phyloP scores from a whole-genome alignment of 2,113 vertebrate species.

The Casuarius casuarius region DNA sequence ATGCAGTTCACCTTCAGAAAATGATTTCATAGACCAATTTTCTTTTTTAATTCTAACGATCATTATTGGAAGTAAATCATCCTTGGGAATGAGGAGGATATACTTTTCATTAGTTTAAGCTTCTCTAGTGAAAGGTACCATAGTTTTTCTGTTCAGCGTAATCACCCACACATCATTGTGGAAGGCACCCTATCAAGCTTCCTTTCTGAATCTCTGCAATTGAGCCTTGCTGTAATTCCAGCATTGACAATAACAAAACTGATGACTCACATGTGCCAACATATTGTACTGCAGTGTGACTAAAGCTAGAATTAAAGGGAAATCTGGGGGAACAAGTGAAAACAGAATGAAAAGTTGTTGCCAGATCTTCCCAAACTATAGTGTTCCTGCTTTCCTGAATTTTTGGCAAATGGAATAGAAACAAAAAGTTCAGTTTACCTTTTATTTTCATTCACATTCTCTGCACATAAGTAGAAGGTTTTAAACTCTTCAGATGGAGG shows the following conservation, averaged over 20 bases:
- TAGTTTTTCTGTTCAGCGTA: neutral
- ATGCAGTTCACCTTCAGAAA: neutral
- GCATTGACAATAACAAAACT: neutral
- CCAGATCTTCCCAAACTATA: neutral
- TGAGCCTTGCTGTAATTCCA: neutral
- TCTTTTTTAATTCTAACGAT: neutral
- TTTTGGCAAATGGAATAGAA: neutral
- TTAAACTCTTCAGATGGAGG: slow-evolving; percentile 92
- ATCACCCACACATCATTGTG: neutral
- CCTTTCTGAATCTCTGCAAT: neutral
- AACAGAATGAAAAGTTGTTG: neutral
- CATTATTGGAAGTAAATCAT: neutral
- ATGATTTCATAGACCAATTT: neutral
- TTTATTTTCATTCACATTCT: slow-evolving; percentile 88
- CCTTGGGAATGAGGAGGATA: neutral
- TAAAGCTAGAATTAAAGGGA: neutral
- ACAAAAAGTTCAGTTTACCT: slow-evolving; percentile 72
- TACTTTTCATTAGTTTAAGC: neutral
- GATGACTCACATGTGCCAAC: neutral
- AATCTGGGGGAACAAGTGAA: neutral
- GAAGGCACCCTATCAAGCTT: neutral
- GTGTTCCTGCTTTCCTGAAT: neutral
- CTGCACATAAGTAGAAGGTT: slow-evolving; percentile 89
- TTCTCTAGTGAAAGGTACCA: neutral
- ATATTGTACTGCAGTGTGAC: neutral